Base-by-base conservation (phyloP, 2,888 invertebrate genomes). In the Syrista parreyssii region DNA sequence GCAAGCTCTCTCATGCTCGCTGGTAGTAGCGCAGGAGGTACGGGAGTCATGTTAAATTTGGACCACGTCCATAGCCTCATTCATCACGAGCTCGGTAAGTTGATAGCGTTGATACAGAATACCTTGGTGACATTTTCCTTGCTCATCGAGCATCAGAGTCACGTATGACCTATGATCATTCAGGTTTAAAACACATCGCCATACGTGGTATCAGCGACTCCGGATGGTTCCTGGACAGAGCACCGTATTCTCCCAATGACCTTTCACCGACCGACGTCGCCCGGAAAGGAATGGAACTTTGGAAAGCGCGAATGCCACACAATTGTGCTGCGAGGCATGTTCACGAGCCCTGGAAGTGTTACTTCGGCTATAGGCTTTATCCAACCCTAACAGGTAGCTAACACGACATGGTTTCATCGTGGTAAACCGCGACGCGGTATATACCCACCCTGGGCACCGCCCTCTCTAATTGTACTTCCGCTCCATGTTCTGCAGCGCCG, bases 171-270 rank as follows among this genome's bases (percentile, higher is more conserved):
- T 31, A 31, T 40, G 33, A 75, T 78, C 78, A 15, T 75, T 23
- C 68, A 89, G 87, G 87, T 11, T 79, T 89, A 78, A 92, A 92
- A 68, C 93, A 94, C 77, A 93, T 96, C 23, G 93, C 94, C 0
- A 97, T 98, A 12, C 94, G 96, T 4, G 98, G 98, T 1, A 94
- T 98, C 11, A 95, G 97, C 1, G 98, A 98, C 91, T 98, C 98
- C 0, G 98, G 98, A 31, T 98, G 98, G 98, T 98, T 98, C 90
- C 92, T 98, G 79, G 98, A 98, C 90, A 94, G 97, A 80, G 95
- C 96, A 35, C 96, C 96, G 0, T 96, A 94, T 88, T 93, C 94
- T 2, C 94, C 94, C 0, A 94, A 94, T 73, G 86, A 86, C 68
- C 75, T 94, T 79, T 93, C 94, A 0, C 94, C 95, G 4, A 91